Percentiles rank a stretch among this genome's conserved stretches.
Evolutionary conservation across 1,140 invertebrate species (phyloP).

Genomic region (Diabrotica undecimpunctata): DNA sequence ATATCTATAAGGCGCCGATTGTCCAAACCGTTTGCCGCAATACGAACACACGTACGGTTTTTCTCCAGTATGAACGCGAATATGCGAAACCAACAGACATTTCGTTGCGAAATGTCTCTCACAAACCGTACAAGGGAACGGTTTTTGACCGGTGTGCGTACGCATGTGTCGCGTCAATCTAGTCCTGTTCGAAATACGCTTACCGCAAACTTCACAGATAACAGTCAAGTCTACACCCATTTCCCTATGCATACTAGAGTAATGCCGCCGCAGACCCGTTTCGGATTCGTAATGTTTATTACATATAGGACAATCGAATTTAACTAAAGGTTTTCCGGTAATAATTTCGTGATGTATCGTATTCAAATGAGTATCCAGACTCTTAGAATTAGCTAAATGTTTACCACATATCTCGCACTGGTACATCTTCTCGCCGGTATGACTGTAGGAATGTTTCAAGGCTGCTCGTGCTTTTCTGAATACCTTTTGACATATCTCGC

Average conservation of each 20-base stretch:
- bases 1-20: conserved; percentile 47
- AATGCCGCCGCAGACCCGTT: conserved; percentile 31
- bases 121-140: conserved; percentile 52
- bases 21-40: conserved; percentile 56
- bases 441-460: conserved; percentile 39
- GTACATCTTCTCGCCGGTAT: conserved; percentile 64
- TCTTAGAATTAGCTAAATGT: conserved; percentile 30
- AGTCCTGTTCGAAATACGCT: conserved; percentile 66
- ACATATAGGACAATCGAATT: conserved; percentile 33
- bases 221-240: conserved; percentile 18
- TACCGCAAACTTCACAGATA: conserved; percentile 67
- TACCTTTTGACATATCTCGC: conserved; percentile 9
- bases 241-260: conserved; percentile 28
- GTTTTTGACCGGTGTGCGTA: conserved; percentile 54
- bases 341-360: conserved; percentile 33
- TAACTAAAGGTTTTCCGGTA: conserved; percentile 28
- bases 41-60: conserved; percentile 55
- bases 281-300: conserved; percentile 33
- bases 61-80: conserved; percentile 53
- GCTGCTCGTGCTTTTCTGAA: conserved; percentile 5
- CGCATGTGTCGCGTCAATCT: conserved; percentile 70
- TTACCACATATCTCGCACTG: conserved; percentile 67
- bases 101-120: conserved; percentile 52
- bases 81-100: conserved; percentile 53
- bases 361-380: conserved; percentile 30